Conservation (phyloP, 2,113 vertebrate genomes). For the Saguinus imperator region DNA sequence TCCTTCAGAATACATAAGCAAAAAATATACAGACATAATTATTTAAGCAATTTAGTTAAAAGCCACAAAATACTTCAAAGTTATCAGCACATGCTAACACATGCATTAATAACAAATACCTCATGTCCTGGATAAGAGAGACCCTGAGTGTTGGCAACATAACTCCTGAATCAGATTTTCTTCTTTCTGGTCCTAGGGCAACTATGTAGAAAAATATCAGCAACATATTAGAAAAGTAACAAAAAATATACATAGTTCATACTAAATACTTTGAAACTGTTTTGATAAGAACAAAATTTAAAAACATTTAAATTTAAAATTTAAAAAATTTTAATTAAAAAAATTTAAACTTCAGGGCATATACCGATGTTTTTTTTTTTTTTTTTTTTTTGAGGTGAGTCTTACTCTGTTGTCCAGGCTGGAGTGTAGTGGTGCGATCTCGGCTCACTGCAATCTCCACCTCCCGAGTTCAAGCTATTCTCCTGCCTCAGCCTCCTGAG, state of each 20-base stretch:
- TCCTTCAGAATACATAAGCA: conserved; percentile 30
- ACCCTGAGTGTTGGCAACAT: conserved; percentile 87
- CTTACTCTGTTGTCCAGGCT: too few relatives aligned
- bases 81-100: neutral
- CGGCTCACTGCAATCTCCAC: too few relatives aligned
- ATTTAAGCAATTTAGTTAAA: neutral
- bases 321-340: too few relatives aligned
- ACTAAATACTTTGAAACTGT: neutral
- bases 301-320: too few relatives aligned
- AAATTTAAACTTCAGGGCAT: too few relatives aligned
- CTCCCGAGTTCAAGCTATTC: too few relatives aligned
- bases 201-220: conserved; percentile 80
- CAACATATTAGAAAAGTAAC: conserved; percentile 59
- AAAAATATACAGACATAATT: conserved; percentile 19
- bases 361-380: too few relatives aligned
- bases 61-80: neutral
- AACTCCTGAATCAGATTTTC: conserved; percentile 88
- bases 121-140: conserved; percentile 96
- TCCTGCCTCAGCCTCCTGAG: too few relatives aligned
- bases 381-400: too few relatives aligned
- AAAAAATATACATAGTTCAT: neutral
- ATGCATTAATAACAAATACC: conserved; percentile 82
- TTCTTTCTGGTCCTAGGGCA: conserved; percentile 87
- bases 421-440: too few relatives aligned
- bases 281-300: conserved; percentile 47